Evolutionary conservation across 2,797 vertebrate species (phyloP).

Genomic region (Eurystomus glaucurus): DNA sequence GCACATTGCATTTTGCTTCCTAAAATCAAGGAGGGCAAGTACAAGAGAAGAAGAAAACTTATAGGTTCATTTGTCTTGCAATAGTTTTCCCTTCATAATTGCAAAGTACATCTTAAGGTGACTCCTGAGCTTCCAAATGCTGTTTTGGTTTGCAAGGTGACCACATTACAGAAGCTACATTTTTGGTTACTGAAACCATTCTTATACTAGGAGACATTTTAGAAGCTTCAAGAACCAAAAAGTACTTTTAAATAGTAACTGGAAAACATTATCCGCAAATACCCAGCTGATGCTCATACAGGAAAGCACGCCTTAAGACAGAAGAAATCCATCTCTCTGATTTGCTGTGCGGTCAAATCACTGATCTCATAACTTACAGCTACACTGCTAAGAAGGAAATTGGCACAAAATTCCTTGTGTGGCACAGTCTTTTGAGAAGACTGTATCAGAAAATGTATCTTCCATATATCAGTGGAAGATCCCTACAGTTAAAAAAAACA

Average conservation of each 20-base stretch:
- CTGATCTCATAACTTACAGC: neutral
- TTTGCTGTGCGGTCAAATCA: neutral
- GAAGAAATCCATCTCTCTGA: neutral
- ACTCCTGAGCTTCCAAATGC: neutral
- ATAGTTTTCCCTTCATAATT: neutral
- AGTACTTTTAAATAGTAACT: neutral
- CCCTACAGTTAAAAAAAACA: neutral
- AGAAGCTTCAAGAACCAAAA: neutral
- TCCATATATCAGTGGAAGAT: neutral
- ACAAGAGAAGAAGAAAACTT: neutral
- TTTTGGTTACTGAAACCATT: neutral
- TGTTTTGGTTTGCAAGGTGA: neutral
- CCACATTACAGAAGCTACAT: neutral
- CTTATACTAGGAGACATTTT: neutral
- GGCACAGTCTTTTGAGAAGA: neutral
- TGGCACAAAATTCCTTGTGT: rapidly evolving
- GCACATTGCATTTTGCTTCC: constrained; percentile 85
- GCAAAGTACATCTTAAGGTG: rapidly evolving
- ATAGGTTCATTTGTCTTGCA: neutral
- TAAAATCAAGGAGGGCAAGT: constrained; percentile 64
- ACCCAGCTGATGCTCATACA: neutral
- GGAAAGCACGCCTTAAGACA: neutral
- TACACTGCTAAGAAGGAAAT: neutral
- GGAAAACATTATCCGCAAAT: neutral
- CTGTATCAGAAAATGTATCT: rapidly evolving